These are phyloP conservation scores for Herpetotheres cachinnans DNA, from an alignment of 2,113 vertebrate species.

Conservation along the genomic window DNA sequence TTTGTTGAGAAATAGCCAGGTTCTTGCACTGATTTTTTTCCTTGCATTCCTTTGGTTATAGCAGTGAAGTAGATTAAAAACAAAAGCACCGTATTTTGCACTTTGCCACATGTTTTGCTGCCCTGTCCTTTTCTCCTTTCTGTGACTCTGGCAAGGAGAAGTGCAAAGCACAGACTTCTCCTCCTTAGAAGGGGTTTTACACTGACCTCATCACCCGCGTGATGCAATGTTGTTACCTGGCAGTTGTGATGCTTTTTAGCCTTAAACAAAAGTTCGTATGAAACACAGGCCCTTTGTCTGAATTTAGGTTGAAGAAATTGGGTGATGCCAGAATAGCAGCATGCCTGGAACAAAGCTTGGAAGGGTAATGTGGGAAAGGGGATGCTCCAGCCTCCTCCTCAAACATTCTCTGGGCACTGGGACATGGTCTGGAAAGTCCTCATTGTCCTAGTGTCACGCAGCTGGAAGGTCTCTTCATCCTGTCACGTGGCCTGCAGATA, in stretches of 20 bases:
- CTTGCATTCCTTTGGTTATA: not conserved
- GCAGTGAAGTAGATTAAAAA: not conserved
- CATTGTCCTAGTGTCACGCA: not conserved
- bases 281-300: slow-evolving; percentile 38
- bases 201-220: fast-evolving
- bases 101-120: not conserved
- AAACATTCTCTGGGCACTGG: not conserved
- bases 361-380: not conserved
- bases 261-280: not conserved
- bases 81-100: not conserved
- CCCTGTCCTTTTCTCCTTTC: not conserved
- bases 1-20: not conserved
- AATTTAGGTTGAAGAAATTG: not conserved
- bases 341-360: not conserved
- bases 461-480: not conserved
- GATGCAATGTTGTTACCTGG: not conserved
- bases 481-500: not conserved
- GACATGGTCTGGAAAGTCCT: not conserved
- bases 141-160: not conserved
- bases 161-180: not conserved
- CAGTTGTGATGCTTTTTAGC: not conserved
- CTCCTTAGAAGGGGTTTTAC: not conserved
- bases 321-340: not conserved
- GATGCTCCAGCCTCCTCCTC: not conserved
- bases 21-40: not conserved